Conservation (phyloP, 2,888 invertebrate species). For the Halictus ligatus region DNA sequence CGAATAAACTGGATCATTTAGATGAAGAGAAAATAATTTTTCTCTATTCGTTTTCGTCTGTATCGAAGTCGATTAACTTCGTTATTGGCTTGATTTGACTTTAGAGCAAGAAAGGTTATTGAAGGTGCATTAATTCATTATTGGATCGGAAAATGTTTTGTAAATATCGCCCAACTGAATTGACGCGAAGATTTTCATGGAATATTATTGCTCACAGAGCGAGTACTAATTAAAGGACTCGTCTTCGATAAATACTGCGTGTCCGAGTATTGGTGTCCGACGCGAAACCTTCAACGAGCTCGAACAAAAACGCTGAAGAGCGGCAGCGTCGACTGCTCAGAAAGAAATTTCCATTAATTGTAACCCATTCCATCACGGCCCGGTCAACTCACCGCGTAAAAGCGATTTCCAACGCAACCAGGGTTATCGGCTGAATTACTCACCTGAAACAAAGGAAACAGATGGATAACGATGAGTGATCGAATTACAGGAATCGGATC, state of each 20-base stretch:
- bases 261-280: slow-evolving; percentile 5
- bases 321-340: slow-evolving; percentile 8
- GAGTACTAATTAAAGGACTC: slow-evolving; percentile 34
- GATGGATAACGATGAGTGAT: slow-evolving; percentile 54
- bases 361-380: slow-evolving; percentile 70
- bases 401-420: slow-evolving; percentile 66
- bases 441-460: slow-evolving; percentile 74
- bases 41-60: neutral
- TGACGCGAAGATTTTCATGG: neutral
- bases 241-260: slow-evolving; percentile 30
- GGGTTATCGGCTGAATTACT: slow-evolving; percentile 60
- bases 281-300: slow-evolving; percentile 30
- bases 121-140: neutral
- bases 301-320: slow-evolving; percentile 26
- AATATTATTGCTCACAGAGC: neutral
- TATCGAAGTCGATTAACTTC: neutral
- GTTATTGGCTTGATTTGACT: neutral
- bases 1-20: neutral
- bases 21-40: neutral
- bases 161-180: neutral
- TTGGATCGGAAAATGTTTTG: neutral
- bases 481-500: slow-evolving; percentile 24
- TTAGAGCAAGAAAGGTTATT: neutral
- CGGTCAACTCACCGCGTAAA: slow-evolving; percentile 71
- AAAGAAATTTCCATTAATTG: slow-evolving; percentile 73